Evolutionary conservation across 2,113 vertebrate species (phyloP), one percentile per base, ranked within the genome.

Genomic region (Anguilla rostrata): DNA sequence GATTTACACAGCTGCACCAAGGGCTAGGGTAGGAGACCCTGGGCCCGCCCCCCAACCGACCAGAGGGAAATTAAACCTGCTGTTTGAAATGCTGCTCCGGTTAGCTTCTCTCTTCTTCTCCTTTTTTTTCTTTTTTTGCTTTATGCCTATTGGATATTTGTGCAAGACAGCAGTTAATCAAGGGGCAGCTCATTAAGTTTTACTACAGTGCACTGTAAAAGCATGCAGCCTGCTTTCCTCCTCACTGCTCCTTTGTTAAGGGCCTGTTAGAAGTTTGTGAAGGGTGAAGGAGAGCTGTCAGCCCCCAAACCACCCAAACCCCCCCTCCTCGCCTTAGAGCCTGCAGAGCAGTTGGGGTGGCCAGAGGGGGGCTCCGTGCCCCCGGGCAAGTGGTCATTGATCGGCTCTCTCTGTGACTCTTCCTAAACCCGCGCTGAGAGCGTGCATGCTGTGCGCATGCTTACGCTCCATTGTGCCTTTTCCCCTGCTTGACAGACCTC

Each of bases 81-180:
- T 9, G n/a, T 34, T 75, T 75, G 71, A 75, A 75, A 75, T 34
- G 71, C 9, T 75, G 71, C 71, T 34, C 71, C 71, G 34, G 71
- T 75, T 75, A 75, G 71, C 71, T 46, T 46, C 43, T 46, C 8
- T 46, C 4, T n/a, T 75, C 8, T 63, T 22, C 7, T 22, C n/a
- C n/a, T 2, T 71, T 34, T 34, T 66, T 66, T 66, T 66, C 3
- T 2, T 66, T 66, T 66, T 66, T 29, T 75, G 26, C n/a, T 75
- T 34, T 29, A 75, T 75, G 71, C 71, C 5, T 75, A 75, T 75
- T 75, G 71, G n/a, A 75, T 75, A 75, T 75, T 75, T 75, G 71
- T 75, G 71, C 71, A 9, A 75, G 71, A 75, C 71, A 12, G 80
- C 80, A 43, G 80, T 81, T 81, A 41, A 81, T 41, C 80, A 81